Conservation (phyloP, 1,140 invertebrate species). For the Sarcophaga bullata region DNA sequence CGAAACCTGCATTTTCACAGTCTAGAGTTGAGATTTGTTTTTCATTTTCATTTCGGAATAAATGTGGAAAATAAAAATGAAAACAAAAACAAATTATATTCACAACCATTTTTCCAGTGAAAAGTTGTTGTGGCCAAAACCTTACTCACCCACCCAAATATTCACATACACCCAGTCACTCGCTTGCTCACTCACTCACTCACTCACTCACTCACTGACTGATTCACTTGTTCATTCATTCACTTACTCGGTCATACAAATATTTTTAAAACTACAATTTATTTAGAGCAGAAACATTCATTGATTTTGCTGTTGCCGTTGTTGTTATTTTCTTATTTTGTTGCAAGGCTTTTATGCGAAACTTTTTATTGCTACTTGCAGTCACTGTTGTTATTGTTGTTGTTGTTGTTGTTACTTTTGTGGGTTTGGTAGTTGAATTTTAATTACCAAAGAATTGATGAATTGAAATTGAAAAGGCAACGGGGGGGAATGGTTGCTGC, state of each 20-base stretch:
- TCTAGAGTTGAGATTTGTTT: neutral
- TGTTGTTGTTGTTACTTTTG: too few relatives aligned
- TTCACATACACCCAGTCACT: neutral
- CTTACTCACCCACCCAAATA: neutral
- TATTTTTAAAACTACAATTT: neutral
- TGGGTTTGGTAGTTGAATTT: neutral
- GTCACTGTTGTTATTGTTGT: neutral
- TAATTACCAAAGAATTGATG: slow-evolving; percentile 24
- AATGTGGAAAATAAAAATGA: neutral
- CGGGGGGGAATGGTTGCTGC: neutral
- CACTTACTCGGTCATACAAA: too few relatives aligned
- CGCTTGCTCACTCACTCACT: neutral
- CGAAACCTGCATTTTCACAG: too few relatives aligned
- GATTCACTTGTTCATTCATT: too few relatives aligned
- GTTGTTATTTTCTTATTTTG: neutral
- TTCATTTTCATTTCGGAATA: neutral
- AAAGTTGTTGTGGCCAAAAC: slow-evolving; percentile 4
- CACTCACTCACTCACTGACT: too few relatives aligned
- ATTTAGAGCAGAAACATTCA: slow-evolving; percentile 23
- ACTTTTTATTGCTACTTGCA: neutral
- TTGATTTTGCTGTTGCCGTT: neutral
- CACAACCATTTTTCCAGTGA: neutral
- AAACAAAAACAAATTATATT: too few relatives aligned
- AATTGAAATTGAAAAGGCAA: slow-evolving; percentile 1
- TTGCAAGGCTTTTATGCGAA: neutral